Conservation (phyloP, 1,140 invertebrate species). For the Diabrotica undecimpunctata region DNA sequence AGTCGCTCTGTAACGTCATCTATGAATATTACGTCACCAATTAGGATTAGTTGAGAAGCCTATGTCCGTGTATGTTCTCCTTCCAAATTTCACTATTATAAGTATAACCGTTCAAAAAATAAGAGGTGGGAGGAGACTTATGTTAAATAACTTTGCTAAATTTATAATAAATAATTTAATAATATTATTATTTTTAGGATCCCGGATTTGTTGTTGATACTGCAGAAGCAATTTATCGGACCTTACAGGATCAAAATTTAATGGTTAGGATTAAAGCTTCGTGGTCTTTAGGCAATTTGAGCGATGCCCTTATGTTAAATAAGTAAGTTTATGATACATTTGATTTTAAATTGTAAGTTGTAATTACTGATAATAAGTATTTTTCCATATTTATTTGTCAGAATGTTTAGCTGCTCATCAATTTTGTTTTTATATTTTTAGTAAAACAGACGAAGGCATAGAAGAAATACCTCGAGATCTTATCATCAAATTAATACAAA, state of each 20-base stretch:
- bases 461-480: slow-evolving; percentile 66
- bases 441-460: slow-evolving; percentile 15
- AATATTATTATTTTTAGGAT: slow-evolving; percentile 43
- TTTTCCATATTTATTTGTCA: too few species aligned
- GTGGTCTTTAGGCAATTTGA: slow-evolving; percentile 81
- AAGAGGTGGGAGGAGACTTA: too few species aligned
- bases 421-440: slow-evolving; percentile 3
- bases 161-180: not conserved
- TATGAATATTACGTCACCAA: too few species aligned
- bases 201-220: slow-evolving; percentile 67
- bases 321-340: slow-evolving; percentile 37
- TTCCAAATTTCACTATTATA: too few species aligned
- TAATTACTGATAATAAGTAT: too few species aligned
- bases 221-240: slow-evolving; percentile 61
- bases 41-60: too few species aligned
- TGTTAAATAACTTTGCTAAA: not conserved
- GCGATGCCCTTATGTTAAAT: slow-evolving; percentile 68
- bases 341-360: too few species aligned
- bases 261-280: slow-evolving; percentile 72
- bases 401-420: too few species aligned
- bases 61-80: too few species aligned
- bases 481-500: slow-evolving; percentile 63
- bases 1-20: too few species aligned
- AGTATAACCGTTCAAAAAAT: too few species aligned
- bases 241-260: slow-evolving; percentile 60